Percentiles rank a stretch among this genome's conserved stretches.
Conservation (phyloP, 2,888 invertebrate species). For the Netelia fuscicornis region DNA sequence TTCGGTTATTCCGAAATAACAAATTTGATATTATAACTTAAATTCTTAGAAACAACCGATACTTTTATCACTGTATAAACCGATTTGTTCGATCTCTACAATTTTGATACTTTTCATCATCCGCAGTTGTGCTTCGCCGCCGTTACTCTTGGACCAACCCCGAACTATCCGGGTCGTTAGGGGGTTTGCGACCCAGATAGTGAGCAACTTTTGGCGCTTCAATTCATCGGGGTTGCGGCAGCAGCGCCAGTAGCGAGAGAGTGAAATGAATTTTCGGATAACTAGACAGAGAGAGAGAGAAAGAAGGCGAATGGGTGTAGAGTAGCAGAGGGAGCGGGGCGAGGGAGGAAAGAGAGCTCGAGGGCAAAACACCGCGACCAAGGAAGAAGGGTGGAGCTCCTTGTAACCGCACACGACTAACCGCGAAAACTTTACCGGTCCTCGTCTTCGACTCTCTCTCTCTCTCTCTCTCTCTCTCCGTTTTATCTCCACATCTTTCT, state of each 20-base stretch:
- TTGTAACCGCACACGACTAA: conserved; percentile 43
- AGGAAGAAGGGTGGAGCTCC: conserved; percentile 63
- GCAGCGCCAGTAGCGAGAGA: conserved; percentile 49
- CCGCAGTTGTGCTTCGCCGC: conserved; percentile 31
- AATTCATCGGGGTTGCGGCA: conserved; percentile 50
- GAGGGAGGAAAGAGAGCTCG: conserved; percentile 35
- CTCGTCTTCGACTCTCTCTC: conserved; percentile 35
- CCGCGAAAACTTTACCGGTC: conserved; percentile 51
- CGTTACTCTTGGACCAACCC: conserved; percentile 34
- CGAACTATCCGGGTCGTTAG: conserved; percentile 71
- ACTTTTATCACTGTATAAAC: too few relatives aligned
- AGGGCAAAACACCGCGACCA: conserved; percentile 45
- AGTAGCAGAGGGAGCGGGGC: background rate
- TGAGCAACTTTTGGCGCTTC: conserved; percentile 56
- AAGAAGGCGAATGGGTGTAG: conserved; percentile 27
- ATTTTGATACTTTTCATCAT: conserved; percentile 22
- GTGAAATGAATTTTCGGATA: conserved; percentile 4
- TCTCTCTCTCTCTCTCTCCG: background rate
- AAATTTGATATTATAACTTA: too few relatives aligned
- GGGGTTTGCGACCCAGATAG: conserved; percentile 72
- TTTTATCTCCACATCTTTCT: background rate
- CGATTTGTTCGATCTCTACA: too few relatives aligned
- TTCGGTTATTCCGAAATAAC: too few relatives aligned
- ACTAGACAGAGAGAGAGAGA: conserved; percentile 9
- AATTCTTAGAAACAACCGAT: too few relatives aligned